A percentile compares a stretch with the other conserved stretches of the same genome.
phyloP scores from a whole-genome alignment of 2,888 invertebrate species.

The Drosophila prolongata region DNA sequence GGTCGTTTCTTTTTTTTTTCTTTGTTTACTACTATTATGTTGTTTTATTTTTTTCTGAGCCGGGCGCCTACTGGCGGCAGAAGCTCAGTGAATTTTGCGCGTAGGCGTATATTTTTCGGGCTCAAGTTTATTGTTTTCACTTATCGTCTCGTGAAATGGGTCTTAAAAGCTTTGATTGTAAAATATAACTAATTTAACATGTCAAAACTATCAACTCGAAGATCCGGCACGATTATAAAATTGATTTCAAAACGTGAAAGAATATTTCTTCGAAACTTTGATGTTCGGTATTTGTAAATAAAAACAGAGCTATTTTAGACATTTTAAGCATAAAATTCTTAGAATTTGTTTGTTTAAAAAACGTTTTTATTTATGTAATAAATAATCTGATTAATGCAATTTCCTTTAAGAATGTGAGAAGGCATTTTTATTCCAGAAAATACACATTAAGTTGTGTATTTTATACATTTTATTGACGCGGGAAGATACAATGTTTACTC shows the following conservation, averaged over 20 bases:
- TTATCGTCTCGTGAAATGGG: conserved; percentile 36
- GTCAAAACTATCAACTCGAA: conserved; percentile 13
- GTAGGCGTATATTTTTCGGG: conserved; percentile 35
- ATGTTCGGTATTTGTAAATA: conserved; percentile 3
- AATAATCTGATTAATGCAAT: not conserved
- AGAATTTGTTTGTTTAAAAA: not conserved
- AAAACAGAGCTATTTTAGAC: not conserved
- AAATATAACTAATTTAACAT: conserved; percentile 32
- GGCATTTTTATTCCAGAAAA: not conserved
- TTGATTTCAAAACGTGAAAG: conserved; percentile 22
- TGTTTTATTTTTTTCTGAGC: not conserved
- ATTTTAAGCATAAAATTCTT: not conserved
- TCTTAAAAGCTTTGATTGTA: conserved; percentile 38
- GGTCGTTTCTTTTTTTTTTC: conserved; percentile 34
- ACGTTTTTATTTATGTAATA: not conserved
- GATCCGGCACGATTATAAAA: conserved; percentile 26
- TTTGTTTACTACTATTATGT: conserved; percentile 27
- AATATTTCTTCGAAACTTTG: not conserved
- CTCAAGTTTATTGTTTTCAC: conserved; percentile 41
- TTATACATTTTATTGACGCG: not conserved
- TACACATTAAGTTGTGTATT: not conserved
- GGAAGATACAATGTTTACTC: not conserved
- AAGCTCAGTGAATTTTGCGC: conserved; percentile 22
- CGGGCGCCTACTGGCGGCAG: conserved; percentile 21
- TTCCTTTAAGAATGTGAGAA: too few relatives aligned